These are phyloP conservation scores for Darevskia mixta DNA, from an alignment of 2,797 vertebrate genomes.

Conservation along the genomic window DNA sequence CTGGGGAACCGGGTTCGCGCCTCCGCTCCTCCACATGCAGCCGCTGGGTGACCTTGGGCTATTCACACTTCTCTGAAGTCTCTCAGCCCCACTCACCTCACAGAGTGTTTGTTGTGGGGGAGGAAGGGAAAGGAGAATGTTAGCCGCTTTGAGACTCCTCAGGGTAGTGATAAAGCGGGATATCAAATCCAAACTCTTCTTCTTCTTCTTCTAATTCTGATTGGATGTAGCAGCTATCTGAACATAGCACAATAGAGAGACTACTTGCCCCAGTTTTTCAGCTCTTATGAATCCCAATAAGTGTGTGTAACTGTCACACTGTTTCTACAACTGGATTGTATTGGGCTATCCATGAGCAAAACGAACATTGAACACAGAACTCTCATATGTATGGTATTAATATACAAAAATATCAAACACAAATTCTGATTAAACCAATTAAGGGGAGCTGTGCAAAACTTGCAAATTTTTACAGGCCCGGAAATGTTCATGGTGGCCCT, in stretches of 20 bases:
- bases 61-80: no score
- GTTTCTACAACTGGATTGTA: neutral
- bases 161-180: no score
- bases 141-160: no score
- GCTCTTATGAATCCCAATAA: neutral
- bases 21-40: no score
- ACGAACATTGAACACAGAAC: neutral
- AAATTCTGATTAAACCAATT: conserved; percentile 38
- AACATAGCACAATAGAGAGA: neutral
- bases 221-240: no score
- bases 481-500: conserved; percentile 34
- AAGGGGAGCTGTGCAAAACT: neutral
- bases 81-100: no score
- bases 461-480: conserved; percentile 1
- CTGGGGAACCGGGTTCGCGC: no score
- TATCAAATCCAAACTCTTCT: no score
- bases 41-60: no score
- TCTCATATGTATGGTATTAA: neutral
- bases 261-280: neutral
- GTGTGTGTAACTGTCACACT: neutral
- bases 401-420: neutral
- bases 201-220: no score
- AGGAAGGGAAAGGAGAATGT: no score
- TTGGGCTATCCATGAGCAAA: conserved; percentile 17
- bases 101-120: no score